Base-by-base conservation (phyloP, 2,797 vertebrate genomes). In the Siniperca obscura region DNA sequence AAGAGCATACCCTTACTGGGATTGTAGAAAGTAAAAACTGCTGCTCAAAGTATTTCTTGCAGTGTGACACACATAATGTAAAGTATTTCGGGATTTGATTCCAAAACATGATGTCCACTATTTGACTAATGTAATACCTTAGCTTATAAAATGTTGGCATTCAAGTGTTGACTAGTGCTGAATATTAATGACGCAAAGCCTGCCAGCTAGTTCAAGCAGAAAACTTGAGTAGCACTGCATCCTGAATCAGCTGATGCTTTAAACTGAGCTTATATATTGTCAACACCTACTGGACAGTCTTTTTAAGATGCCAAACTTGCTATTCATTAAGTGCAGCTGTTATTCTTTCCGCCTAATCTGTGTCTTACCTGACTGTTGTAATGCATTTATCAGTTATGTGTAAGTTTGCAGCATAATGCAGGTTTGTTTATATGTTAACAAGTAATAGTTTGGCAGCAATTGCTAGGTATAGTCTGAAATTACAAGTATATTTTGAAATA, bases 181-280 rank as follows among this genome's bases (percentile, higher is more conserved):
- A 88, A 90, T 86, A 86, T 81, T 84, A 82, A 84, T 60, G 42
- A 52, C 0, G 2, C 5, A 48, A 80, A 83, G 59, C 65, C 74
- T 78, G 72, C 16, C 10, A 75, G 85, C 73, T 30, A 66, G 56
- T 34, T 82, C 55, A 82, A 70, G 74, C 79, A 76, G 76, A 65
- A 55, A 38, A 61, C 59, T 40, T 48, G 44, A 80, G n/a, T 9
- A 2, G 70, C 16, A 7, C 64, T 65, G 64, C 64, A 77, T 85
- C 53, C 50, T 70, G 70, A 84, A 80, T 71, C 38, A 82, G 73
- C 46, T 19, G 57, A 55, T 80, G 67, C 73, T 57, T 79, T 68
- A 75, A 64, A 14, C 38, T 48, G 44, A 78, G 74, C n/a, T 65
- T 73, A 57, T 68, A 27, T 22, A 67, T 59, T 52, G 76, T 72